Percentiles rank a stretch among this genome's conserved stretches.
These are phyloP conservation scores for Anguilla japonica DNA, from an alignment of 2,113 vertebrate species.

Conservation along the genomic window DNA sequence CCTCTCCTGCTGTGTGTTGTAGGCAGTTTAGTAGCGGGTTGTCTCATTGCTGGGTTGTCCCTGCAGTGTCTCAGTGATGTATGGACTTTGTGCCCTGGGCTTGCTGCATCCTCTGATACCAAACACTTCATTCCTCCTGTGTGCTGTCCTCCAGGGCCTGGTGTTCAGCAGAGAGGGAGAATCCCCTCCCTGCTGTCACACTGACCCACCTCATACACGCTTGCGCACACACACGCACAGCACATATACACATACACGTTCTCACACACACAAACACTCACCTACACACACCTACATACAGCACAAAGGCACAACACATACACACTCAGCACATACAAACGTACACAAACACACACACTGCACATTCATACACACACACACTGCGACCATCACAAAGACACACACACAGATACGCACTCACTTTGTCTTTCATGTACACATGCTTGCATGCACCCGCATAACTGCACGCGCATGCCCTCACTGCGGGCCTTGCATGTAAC, in stretches of 20 bases:
- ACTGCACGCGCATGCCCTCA: too few relatives aligned
- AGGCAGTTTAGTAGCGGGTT: not conserved
- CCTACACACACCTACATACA: too few relatives aligned
- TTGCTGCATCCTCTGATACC: slow-evolving; percentile 14
- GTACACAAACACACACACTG: too few relatives aligned
- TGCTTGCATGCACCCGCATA: too few relatives aligned
- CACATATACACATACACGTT: not conserved
- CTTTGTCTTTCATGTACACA: too few relatives aligned
- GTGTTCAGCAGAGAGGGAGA: not conserved
- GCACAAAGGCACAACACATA: too few relatives aligned
- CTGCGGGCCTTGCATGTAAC: too few relatives aligned
- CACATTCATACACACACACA: too few relatives aligned
- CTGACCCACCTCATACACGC: not conserved
- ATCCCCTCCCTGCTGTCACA: not conserved
- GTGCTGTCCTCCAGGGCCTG: not conserved
- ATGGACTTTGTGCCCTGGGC: slow-evolving; percentile 8
- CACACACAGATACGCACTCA: too few relatives aligned
- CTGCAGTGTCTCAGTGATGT: slow-evolving; percentile 18
- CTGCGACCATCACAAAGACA: too few relatives aligned
- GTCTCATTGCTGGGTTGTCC: not conserved
- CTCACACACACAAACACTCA: too few relatives aligned
- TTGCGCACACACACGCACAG: not conserved
- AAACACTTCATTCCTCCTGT: slow-evolving; percentile 25
- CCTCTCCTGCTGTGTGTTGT: not conserved
- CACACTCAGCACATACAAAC: too few relatives aligned